Conservation (phyloP, 2,113 vertebrate species). For the Elanoides forficatus region DNA sequence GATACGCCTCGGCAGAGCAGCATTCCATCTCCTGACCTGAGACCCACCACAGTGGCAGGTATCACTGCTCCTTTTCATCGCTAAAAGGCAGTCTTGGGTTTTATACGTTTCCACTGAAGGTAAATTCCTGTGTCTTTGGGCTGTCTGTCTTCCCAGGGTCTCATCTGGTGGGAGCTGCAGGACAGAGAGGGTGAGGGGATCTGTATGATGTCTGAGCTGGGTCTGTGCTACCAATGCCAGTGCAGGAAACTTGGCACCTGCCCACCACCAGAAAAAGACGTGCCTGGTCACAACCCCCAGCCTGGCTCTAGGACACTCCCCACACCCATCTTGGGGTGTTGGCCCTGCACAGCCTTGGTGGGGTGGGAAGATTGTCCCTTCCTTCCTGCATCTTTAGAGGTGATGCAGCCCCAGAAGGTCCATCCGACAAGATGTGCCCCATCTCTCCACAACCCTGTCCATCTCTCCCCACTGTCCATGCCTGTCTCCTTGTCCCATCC, state of each 20-base stretch:
- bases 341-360: background rate
- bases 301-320: background rate
- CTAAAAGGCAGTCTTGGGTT: background rate
- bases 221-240: background rate
- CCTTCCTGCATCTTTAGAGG: background rate
- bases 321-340: no score
- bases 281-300: no score
- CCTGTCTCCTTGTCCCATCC: background rate
- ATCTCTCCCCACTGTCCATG: background rate
- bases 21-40: background rate
- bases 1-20: rapidly evolving
- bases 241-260: background rate
- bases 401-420: background rate
- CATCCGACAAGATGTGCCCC: background rate
- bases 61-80: background rate
- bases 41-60: background rate
- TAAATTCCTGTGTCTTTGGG: background rate
- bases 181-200: background rate
- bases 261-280: background rate
- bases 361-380: background rate
- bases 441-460: no score
- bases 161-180: background rate
- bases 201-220: background rate
- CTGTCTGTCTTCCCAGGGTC: background rate
- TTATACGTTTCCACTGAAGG: background rate